Evolutionary conservation across 2,797 vertebrate species (phyloP).

Genomic region (Bucorvus abyssinicus): DNA sequence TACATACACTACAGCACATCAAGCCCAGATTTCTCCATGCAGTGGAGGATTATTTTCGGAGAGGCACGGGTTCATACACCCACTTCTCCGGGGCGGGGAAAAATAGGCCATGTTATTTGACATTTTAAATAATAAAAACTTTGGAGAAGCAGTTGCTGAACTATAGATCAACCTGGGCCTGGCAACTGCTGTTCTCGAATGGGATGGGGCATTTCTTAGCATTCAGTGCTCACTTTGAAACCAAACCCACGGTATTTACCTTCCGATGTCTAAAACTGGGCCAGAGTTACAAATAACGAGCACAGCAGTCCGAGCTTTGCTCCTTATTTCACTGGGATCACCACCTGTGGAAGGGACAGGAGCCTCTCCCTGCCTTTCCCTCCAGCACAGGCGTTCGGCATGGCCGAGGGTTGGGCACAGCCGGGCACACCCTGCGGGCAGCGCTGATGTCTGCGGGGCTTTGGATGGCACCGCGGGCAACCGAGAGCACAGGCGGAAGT

Average conservation of each 20-base stretch:
- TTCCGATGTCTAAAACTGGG: neutral
- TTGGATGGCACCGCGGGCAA: neutral
- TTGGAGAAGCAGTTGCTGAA: neutral
- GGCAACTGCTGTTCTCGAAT: neutral
- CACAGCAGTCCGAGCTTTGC: neutral
- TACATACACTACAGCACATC: neutral
- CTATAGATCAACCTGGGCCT: neutral
- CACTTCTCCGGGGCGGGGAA: neutral
- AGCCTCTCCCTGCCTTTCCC: accelerated
- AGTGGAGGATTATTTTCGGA: slow-evolving; percentile 18
- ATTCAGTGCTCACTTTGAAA: neutral
- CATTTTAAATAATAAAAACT: slow-evolving; percentile 22
- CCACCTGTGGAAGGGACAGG: accelerated
- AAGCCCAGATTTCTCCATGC: neutral
- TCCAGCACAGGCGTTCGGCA: neutral
- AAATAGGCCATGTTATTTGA: neutral
- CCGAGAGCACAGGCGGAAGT: accelerated
- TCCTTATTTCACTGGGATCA: neutral
- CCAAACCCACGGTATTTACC: neutral
- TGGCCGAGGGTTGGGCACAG: accelerated
- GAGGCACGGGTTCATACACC: slow-evolving; percentile 14
- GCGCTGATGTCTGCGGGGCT: neutral
- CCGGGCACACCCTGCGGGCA: neutral
- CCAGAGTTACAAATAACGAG: neutral
- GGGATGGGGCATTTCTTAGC: neutral